Conservation (phyloP, 2,888 invertebrate genomes). For the Phoenoteleia sp. region DNA sequence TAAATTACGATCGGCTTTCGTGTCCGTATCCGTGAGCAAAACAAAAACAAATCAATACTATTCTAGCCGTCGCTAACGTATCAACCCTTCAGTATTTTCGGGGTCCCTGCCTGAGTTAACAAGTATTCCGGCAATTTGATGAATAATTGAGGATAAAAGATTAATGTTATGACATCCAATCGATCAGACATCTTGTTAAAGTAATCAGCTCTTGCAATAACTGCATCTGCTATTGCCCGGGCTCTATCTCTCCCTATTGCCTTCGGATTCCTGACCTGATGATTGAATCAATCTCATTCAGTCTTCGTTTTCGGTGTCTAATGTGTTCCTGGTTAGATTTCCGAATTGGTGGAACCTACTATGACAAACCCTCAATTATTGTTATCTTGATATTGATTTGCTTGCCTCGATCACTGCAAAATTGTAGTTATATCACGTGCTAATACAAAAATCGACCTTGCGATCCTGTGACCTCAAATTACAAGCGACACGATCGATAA, state of each 20-base stretch:
- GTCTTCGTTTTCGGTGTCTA: background rate
- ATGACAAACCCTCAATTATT: too few species aligned
- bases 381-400: background rate
- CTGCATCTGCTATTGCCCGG: conserved; percentile 49
- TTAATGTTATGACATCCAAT: conserved; percentile 41
- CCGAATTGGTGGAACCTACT: background rate
- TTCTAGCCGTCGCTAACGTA: conserved; percentile 52
- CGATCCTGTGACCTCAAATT: too few species aligned
- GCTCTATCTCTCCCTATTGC: conserved; percentile 27
- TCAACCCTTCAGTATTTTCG: conserved; percentile 23
- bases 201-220: conserved; percentile 68
- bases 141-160: background rate
- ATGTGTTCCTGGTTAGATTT: background rate
- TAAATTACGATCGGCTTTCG: conserved; percentile 57
- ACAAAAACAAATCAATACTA: conserved; percentile 81
- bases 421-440: too few species aligned
- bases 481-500: too few species aligned
- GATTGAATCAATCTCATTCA: conserved; percentile 56
- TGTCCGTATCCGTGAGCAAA: conserved; percentile 68
- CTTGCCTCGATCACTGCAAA: background rate
- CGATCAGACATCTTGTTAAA: conserved; percentile 57
- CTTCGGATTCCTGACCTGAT: conserved; percentile 31
- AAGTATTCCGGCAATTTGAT: conserved; percentile 1
- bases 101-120: background rate
- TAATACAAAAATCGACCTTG: too few species aligned